Evolutionary conservation across 2,797 vertebrate genomes (phyloP).

Genomic region (Pogoniulus pusillus): DNA sequence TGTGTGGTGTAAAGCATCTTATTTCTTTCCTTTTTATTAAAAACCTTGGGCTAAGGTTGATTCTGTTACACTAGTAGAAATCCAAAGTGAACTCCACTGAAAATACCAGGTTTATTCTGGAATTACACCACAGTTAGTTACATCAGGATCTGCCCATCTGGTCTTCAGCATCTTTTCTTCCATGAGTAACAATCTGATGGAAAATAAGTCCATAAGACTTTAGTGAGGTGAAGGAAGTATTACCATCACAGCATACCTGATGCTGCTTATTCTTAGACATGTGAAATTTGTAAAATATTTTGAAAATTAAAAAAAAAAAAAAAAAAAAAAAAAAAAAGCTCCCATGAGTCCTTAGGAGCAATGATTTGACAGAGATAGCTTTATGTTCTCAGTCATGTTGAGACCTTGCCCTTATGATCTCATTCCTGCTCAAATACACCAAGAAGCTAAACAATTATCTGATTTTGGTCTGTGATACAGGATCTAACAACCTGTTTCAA

Average conservation of each 20-base stretch:
- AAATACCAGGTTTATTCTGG: neutral
- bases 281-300: neutral
- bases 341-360: neutral
- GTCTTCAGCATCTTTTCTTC: neutral
- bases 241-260: neutral
- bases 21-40: constrained; percentile 12
- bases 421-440: neutral
- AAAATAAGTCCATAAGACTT: neutral
- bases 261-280: neutral
- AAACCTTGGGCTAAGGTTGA: neutral
- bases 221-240: neutral
- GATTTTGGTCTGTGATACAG: neutral
- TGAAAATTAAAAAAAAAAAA: neutral
- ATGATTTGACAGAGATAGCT: neutral
- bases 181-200: neutral
- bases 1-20: neutral
- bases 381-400: neutral
- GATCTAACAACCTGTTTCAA: neutral
- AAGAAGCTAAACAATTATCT: neutral
- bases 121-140: neutral
- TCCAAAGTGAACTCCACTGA: neutral
- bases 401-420: neutral
- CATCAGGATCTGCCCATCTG: neutral
- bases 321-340: neutral
- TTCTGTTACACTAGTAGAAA: neutral